Evolutionary conservation across 2,797 vertebrate genomes (phyloP), one percentile per base, ranked within the genome.

Genomic region (Prunella strophiata): DNA sequence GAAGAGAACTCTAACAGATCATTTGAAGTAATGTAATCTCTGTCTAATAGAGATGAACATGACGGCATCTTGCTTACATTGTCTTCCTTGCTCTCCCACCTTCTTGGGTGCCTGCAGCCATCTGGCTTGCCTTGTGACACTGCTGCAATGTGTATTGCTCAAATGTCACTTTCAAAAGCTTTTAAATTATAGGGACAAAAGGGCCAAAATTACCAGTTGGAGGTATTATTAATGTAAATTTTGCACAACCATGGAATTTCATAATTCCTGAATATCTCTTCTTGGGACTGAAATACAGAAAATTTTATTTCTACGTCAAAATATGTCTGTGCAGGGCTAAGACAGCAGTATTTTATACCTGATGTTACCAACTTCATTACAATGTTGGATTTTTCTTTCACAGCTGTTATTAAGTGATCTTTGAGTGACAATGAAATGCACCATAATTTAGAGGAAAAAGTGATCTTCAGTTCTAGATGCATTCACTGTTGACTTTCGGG

Each of bases 71-170:
- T 45, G 16, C 29, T 75, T 71, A 22, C 20, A 5, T 45, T 78
- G 22, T 77, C 10, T 52, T 29, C 42, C 7, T 0, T 7, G 34
- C 6, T 70, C 8, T 74, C 43, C 55, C 0, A 0, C 54, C 13
- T 5, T 13, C 43, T 15, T 25, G 5, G 22, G 9, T 63, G 77
- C 51, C 45, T 29, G 32, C 32, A 52, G 47, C 48, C 54, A 45
- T 50, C 34, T 62, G 62, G n/a, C 22, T 26, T 51, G 30, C 76
- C 26, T 63, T 30, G 10, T 7, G 45, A n/a, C 42, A 29, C 34
- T 19, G 13, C 50, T 51, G 15, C 51, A 40, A 6, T 15, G 32
- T 9, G 0, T 27, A 29, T 2, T 66, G 52, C 34, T 34, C 34
- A 42, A 52, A 65, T 15, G 12, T n/a, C 32, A 14, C 57, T 27